Evolutionary conservation across 35 echinoderm and acorn worm species (phyloP), one percentile per base, ranked within the genome.

Genomic region (Ptychodera flava): DNA sequence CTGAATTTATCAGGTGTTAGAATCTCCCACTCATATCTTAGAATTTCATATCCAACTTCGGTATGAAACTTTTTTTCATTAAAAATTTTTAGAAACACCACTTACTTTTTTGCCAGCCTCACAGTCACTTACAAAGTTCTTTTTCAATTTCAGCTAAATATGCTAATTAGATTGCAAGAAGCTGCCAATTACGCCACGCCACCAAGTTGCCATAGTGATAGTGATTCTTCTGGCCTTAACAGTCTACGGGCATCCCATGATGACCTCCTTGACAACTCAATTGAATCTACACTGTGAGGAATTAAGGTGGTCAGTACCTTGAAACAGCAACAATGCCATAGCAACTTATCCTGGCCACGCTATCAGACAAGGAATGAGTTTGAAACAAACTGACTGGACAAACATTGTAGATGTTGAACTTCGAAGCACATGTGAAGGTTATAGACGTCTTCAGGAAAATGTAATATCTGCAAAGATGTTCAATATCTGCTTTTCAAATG

Each of bases 131-230:
- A n/a, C n/a, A n/a, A n/a, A n/a, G n/a, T n/a, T n/a, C n/a, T n/a
- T n/a, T n/a, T n/a, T n/a, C n/a, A n/a, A n/a, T n/a, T n/a, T 15
- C 89, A 99, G 96, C 94, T 99, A 79, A 94, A 94, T 85, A 99
- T 99, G 96, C 80, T 99, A 84, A 99, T 99, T 92, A 92, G 93
- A 52, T 77, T 99, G 31, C 96, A 99, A 82, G 96, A 99, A 85
- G 96, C 96, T 28, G 93, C 96, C n/a, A 94, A 99, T 82, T 94
- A 90, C 78, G 85, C 96, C 31, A 90, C 83, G 36, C 78, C 90
- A 1, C 96, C 94, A 36, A 93, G 91, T 78, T 99, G 96, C 35
- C 92, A 99, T 82, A 99, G 96, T 87, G 96, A 99, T 78, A 93
- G 45, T 64, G 45, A 64, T 64, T 64, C 91, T n/a, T 93, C 90